Evolutionary conservation across 2,113 vertebrate genomes (phyloP), one percentile per base, ranked within the genome.

Genomic region (Oncorhynchus mykiss): DNA sequence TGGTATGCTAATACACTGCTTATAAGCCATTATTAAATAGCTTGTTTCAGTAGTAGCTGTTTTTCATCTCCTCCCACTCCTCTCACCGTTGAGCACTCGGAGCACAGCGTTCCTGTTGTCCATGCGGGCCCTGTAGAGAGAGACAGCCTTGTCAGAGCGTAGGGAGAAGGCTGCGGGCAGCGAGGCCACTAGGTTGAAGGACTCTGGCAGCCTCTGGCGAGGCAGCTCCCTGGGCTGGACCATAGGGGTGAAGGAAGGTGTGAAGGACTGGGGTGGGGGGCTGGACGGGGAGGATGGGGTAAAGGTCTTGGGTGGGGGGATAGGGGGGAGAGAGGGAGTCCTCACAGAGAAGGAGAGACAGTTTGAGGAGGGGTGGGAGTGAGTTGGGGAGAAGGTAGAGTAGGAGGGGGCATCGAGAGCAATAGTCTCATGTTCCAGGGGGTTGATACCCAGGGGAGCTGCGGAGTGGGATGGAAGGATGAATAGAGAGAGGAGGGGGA

Each of bases 81-180:
- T 24, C 86, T 76, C 60, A 94, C 93, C 93, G 1, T 92, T 94
- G 22, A 94, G 86, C n/a, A 93, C 93, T 9, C 92, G 84, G 24
- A 94, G 88, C 1, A 94, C 86, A 66, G 93, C 93, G 6, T 93
- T 93, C 80, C 92, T 92, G 86, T 91, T 89, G 1, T 93, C 92
- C 93, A 93, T 93, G 0, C 90, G 87, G 1, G 93, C 93, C 66
- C 92, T 88, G 76, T 89, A 93, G 18, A 93, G 87, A 11, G 92
- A 93, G 80, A 94, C 87, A 0, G 72, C 39, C 24, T 74, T 29
- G 73, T 91, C 81, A 3, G 90, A 69, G 14, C 62, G 91, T 71
- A 92, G 77, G 16, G 89, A 90, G 88, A 91, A 94, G 62, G 87
- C 71, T 0, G 22, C 24, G 2, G 87, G 86, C 49, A 94, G 86